These are phyloP conservation scores for Myotis myotis DNA, from an alignment of 2,797 vertebrate species.

Conservation along the genomic window DNA sequence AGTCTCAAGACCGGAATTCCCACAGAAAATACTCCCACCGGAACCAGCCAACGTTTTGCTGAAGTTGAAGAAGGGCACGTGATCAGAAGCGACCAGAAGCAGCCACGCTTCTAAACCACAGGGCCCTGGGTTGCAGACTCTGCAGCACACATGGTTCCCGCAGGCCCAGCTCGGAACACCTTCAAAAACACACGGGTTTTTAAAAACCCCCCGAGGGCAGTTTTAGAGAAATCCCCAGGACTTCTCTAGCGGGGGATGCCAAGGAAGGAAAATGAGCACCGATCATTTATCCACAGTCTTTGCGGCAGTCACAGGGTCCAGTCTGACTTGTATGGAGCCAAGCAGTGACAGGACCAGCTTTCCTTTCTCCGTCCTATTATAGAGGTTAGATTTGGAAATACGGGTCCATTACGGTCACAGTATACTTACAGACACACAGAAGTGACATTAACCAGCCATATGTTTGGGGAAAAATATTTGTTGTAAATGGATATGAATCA, in stretches of 20 bases:
- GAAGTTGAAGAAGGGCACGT: slow-evolving; percentile 1
- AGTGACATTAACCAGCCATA: not conserved
- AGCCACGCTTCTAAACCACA: slow-evolving; percentile 14
- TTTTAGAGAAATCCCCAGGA: not conserved
- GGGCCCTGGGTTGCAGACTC: not conserved
- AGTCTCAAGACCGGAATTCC: slow-evolving; percentile 56
- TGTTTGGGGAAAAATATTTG: not conserved
- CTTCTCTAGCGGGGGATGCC: not conserved
- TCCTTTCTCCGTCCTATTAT: not conserved
- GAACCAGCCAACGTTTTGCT: slow-evolving; percentile 43
- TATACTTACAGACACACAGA: not conserved
- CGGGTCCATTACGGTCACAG: not conserved
- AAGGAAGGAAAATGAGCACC: not conserved
- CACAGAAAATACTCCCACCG: slow-evolving; percentile 55
- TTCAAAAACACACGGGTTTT: not conserved
- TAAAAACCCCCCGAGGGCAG: not conserved
- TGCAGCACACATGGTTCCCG: not conserved
- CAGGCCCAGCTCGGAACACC: not conserved
- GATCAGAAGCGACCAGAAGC: slow-evolving; percentile 29
- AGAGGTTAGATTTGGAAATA: not conserved
- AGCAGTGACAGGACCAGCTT: not conserved
- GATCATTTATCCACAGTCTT: not conserved
- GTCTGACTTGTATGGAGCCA: not conserved
- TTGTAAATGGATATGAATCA: not conserved
- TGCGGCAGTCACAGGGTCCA: no score